A percentile compares a stretch with the other conserved stretches of the same genome.
Conservation (phyloP, 2,113 vertebrate genomes). For the Hyla sarda region DNA sequence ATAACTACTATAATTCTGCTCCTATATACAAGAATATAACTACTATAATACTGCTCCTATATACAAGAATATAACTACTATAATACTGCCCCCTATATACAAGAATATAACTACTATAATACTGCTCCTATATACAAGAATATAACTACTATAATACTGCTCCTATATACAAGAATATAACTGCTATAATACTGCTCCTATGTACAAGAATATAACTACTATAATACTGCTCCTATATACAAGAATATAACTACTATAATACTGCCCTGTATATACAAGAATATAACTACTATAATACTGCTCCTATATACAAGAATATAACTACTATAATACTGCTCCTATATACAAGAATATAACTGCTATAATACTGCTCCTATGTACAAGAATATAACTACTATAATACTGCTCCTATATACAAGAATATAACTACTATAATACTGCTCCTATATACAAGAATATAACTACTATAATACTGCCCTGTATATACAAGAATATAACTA, state of each 20-base stretch:
- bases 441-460: too few species aligned
- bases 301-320: neutral
- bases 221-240: neutral
- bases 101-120: slow-evolving; percentile 1
- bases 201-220: neutral
- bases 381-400: too few species aligned
- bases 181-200: neutral
- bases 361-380: too few species aligned
- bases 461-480: slow-evolving; percentile 4
- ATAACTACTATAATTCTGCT: too few species aligned
- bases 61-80: too few species aligned
- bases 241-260: slow-evolving; percentile 15
- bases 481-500: slow-evolving; percentile 1
- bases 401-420: too few species aligned
- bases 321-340: neutral
- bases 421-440: too few species aligned
- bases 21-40: too few species aligned
- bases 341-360: neutral
- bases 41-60: too few species aligned
- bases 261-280: neutral
- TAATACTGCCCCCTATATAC: neutral
- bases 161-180: too few species aligned
- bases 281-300: neutral
- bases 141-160: neutral
- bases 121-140: neutral